Evolutionary conservation across 2,888 invertebrate species (phyloP), one percentile per base, ranked within the genome.

Genomic region (Stenoptilia bipunctidactyla): DNA sequence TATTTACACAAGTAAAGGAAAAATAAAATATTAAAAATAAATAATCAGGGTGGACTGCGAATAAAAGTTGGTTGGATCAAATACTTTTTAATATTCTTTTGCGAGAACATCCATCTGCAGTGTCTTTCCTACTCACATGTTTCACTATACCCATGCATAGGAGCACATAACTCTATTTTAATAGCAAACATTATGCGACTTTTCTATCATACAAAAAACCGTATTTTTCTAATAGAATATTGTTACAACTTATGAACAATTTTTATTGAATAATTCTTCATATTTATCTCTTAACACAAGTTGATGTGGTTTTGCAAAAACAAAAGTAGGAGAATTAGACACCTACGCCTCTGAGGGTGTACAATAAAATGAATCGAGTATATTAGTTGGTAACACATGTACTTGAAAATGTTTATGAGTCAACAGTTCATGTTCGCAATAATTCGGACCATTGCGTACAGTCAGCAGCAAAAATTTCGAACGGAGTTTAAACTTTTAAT

Each of bases 201-300:
- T 72, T 65, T 68, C 61, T 66, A 72, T 58, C 61, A 50, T 67
- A 65, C 9, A 30, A 30, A 12, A 30, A 63, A 65, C 63, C 66
- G 65, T 77, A 77, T 77, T 77, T 79, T 79, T 79, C 73, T 76
- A 76, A 67, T 52, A 49, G 34, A 33, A 30, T 30, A 5, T 8
- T 30, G n/a, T 30, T 30, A 30, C 30, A 30, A 30, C 30, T 30
- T 30, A 12, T 12, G 12, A 30, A 30, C 9, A 30, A 30, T 3
- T n/a, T 30, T 30, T 30, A n/a, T 12, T n/a, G 12, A 30, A 30
- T 9, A 45, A 56, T 49, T 42, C 52, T 56, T 51, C 55, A 52
- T 34, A 30, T 44, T 43, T 45, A 50, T 42, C 45, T 48, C 48
- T 42, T 46, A 3, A 30, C 4, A n/a, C 12, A n/a, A 5, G n/a